Conservation (phyloP, 2,797 vertebrate genomes). For the Clarias laeviceps region DNA sequence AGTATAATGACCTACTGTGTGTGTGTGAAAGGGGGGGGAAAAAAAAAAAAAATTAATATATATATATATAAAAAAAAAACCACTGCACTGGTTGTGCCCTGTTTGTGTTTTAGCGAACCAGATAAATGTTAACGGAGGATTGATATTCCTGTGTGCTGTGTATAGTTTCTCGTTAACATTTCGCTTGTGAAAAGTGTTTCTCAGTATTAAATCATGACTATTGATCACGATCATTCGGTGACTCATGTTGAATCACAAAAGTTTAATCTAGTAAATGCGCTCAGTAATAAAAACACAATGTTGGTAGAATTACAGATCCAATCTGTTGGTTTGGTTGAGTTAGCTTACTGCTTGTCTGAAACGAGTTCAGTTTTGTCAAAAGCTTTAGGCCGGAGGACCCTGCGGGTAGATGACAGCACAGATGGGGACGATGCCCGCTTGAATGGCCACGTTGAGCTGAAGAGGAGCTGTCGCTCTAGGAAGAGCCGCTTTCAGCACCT, state of each 20-base stretch:
- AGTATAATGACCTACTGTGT: neutral
- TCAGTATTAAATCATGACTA: neutral
- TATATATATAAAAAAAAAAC: neutral
- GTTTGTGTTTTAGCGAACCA: neutral
- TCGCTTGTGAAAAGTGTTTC: neutral
- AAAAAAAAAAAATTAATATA: no score
- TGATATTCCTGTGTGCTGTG: neutral
- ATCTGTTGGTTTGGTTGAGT: constrained; percentile 29
- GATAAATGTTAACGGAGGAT: neutral
- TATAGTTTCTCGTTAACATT: neutral
- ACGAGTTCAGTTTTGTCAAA: constrained; percentile 45
- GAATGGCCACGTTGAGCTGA: constrained; percentile 94
- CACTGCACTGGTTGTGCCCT: no score
- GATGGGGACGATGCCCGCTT: constrained; percentile 89
- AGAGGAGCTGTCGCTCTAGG: constrained; percentile 92
- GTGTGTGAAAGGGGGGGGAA: no score
- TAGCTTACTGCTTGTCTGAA: constrained; percentile 36
- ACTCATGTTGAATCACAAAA: neutral
- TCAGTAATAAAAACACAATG: neutral
- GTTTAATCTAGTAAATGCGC: neutral
- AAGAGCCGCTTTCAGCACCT: constrained; percentile 97
- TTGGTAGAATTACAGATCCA: neutral
- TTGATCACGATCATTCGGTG: neutral
- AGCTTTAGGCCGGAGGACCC: constrained; percentile 85
- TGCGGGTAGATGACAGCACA: constrained; percentile 86